These are phyloP conservation scores for Scelioninae gen. 1 DNA, from an alignment of 2,888 invertebrate genomes.

Conservation along the genomic window DNA sequence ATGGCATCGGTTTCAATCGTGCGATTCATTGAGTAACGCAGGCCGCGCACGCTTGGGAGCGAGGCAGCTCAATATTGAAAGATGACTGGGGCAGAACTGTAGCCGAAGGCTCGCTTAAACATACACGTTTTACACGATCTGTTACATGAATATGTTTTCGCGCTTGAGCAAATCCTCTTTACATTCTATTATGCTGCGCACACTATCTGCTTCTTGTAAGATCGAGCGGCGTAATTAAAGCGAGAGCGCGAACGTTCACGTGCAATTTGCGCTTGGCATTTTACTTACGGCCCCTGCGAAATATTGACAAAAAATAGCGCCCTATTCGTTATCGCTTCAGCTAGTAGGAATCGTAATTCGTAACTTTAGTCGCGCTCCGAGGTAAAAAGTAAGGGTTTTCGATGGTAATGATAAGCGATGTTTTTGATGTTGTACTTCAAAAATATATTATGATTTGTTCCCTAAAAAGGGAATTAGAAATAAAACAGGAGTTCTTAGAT, in stretches of 20 bases:
- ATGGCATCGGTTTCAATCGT: slow-evolving; percentile 32
- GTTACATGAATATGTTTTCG: slow-evolving; percentile 58
- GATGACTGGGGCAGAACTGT: slow-evolving; percentile 47
- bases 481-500: too few relatives aligned
- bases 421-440: neutral
- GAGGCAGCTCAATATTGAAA: slow-evolving; percentile 49
- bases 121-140: slow-evolving; percentile 58
- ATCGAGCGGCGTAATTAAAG: slow-evolving; percentile 56
- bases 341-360: slow-evolving; percentile 29
- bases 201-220: slow-evolving; percentile 38
- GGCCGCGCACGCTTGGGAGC: slow-evolving; percentile 17
- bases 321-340: slow-evolving; percentile 40
- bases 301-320: slow-evolving; percentile 42
- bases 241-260: slow-evolving; percentile 54
- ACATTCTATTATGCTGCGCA: slow-evolving; percentile 51
- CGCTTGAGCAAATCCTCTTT: slow-evolving; percentile 65
- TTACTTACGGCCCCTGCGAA: slow-evolving; percentile 29
- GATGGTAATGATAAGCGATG: slow-evolving; percentile 12
- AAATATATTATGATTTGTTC: too few relatives aligned
- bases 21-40: slow-evolving; percentile 67
- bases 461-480: too few relatives aligned
- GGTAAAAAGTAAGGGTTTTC: slow-evolving; percentile 23
- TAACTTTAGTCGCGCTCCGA: slow-evolving; percentile 4
- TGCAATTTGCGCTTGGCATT: slow-evolving; percentile 57
- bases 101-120: slow-evolving; percentile 50